Base-by-base conservation (phyloP, 2,797 vertebrate genomes). In the Eremophila alpestris region DNA sequence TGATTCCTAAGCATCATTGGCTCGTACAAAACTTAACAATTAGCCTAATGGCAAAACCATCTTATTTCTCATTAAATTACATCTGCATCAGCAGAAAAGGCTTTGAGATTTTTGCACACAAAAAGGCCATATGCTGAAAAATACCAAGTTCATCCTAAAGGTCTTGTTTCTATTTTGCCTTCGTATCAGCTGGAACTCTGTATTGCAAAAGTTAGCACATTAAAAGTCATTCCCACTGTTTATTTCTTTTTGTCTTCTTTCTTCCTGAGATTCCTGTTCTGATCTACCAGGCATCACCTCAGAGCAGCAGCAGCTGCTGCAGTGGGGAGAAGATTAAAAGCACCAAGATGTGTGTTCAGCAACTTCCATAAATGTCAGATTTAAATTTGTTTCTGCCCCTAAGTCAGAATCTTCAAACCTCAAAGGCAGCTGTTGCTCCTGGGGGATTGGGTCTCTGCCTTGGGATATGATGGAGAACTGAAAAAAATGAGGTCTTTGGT, bases 141-240 rank as follows among this genome's bases (percentile, higher is more conserved):
- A 82, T 9, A n/a, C 26, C 7, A 88, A 83, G 83, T 76, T 94
- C 5, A 1, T 75, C 43, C 45, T 90, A 83, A 94, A 94, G 74
- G 58, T 93, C 86, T 51, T 87, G 11, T 45, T 93, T 83, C 76
- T 85, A 38, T 90, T 87, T 88, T 88, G 51, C 73, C 58, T 88
- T 90, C 12, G 10, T 59, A 71, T 63, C 73, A 59, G 41, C 76
- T 20, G 30, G 20, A 89, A 45, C 83, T 69, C 22, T 83, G 38
- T 10, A 78, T 92, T 62, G 68, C 62, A 78, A 83, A 88, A 48
- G 70, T 65, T 89, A 76, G 22, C 59, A 13, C 15, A 4, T 54
- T 51, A 7, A 14, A 83, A 88, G 22, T 34, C 7, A n/a, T 60
- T 75, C 14, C 14, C 15, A 38, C 3, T 56, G 13, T 12, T 75